phyloP scores from a whole-genome alignment of 2,113 vertebrate genomes.

The Oryzias melastigma region DNA sequence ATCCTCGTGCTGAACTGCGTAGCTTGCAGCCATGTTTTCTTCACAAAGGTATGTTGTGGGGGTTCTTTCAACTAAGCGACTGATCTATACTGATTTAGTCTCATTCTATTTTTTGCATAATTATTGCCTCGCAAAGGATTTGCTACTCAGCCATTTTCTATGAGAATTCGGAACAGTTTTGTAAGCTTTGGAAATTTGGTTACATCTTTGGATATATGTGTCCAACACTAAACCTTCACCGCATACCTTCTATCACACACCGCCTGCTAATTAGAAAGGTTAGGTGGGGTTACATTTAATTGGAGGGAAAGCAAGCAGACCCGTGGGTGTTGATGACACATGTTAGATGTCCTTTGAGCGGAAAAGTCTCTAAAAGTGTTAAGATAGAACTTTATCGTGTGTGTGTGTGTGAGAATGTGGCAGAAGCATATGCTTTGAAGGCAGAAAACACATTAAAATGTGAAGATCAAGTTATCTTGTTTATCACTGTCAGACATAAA shows the following conservation, averaged over 20 bases:
- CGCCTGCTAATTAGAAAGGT: conserved; percentile 24
- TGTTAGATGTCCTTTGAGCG: not conserved
- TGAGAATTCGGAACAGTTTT: not conserved
- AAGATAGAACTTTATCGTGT: conserved; percentile 4
- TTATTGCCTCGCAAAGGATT: no score
- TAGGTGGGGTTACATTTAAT: conserved; percentile 10
- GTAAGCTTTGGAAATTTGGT: not conserved
- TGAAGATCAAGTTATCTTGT: not conserved
- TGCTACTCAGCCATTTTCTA: no score
- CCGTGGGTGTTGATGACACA: not conserved
- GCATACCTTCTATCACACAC: conserved; percentile 7
- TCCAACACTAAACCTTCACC: not conserved
- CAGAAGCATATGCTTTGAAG: conserved; percentile 19
- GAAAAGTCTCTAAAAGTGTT: conserved; percentile 9
- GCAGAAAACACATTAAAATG: conserved; percentile 3
- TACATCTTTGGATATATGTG: not conserved
- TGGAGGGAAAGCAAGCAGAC: conserved; percentile 13
- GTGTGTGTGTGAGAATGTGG: conserved; percentile 15
- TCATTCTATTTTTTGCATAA: no score
- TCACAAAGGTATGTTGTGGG: no score
- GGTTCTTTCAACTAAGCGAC: no score
- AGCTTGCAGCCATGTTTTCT: no score
- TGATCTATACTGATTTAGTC: no score
- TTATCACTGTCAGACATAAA: no score
- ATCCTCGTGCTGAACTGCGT: no score